A percentile compares a stretch with the other conserved stretches of the same genome.
phyloP scores from a whole-genome alignment of 1,140 invertebrate genomes.

The Drosophila sucinea region DNA sequence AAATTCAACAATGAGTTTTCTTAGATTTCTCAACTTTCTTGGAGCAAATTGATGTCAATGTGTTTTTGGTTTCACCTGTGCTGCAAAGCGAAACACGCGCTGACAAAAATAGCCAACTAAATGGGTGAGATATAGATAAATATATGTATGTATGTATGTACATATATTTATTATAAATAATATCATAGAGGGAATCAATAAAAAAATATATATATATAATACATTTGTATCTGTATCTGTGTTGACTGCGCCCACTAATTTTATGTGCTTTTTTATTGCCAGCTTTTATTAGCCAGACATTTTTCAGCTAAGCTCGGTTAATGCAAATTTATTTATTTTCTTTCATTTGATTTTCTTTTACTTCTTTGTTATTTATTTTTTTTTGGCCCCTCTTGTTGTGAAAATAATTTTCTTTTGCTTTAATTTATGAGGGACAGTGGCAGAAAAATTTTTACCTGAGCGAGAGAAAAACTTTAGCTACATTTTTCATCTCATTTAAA shows the following conservation, averaged over 20 bases:
- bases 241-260: constrained; percentile 63
- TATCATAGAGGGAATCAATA: constrained; percentile 64
- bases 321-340: constrained; percentile 80
- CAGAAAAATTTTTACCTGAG: constrained; percentile 36
- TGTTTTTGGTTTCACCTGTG: constrained; percentile 61
- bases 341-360: constrained; percentile 21
- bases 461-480: neutral
- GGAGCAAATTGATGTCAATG: constrained; percentile 40
- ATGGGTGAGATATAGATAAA: constrained; percentile 7
- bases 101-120: constrained; percentile 24
- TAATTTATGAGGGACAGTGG: constrained; percentile 62
- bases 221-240: constrained; percentile 17
- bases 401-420: constrained; percentile 58
- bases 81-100: constrained; percentile 55
- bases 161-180: constrained; percentile 64
- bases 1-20: constrained; percentile 33
- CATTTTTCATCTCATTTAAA: constrained; percentile 42
- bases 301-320: constrained; percentile 74
- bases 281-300: constrained; percentile 78
- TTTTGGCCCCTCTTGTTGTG: constrained; percentile 21
- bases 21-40: constrained; percentile 36
- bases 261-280: constrained; percentile 76
- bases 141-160: neutral
- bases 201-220: constrained; percentile 38
- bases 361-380: constrained; percentile 12